Evolutionary conservation across 2,888 invertebrate species (phyloP).

Genomic region (Trilocha varians): DNA sequence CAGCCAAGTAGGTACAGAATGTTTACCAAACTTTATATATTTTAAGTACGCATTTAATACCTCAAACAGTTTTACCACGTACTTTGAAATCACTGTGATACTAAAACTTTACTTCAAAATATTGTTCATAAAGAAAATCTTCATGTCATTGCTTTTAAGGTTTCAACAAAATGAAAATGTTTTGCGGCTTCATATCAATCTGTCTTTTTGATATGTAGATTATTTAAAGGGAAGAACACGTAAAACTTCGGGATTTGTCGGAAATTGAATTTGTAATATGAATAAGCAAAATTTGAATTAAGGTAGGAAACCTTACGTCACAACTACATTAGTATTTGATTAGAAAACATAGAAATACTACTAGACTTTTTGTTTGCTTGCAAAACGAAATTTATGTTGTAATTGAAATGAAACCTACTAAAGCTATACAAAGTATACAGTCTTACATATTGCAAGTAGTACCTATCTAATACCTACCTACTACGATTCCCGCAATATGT

Average conservation of each 20-base stretch:
- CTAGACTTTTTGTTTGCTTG: no score
- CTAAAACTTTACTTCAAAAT: not conserved
- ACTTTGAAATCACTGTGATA: not conserved
- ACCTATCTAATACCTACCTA: no score
- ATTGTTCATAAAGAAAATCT: slow-evolving; percentile 37
- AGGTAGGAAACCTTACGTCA: not conserved
- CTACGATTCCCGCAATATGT: no score
- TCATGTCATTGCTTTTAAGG: slow-evolving; percentile 31
- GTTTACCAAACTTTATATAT: no score
- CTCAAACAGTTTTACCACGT: no score
- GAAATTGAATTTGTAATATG: not conserved
- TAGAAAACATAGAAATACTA: no score
- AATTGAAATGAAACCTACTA: no score
- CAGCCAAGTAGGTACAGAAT: no score
- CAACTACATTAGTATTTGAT: not conserved
- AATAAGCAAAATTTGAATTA: not conserved
- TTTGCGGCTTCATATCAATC: slow-evolving; percentile 40
- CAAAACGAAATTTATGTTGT: no score
- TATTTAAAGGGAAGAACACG: not conserved
- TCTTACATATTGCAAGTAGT: no score
- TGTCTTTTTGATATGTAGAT: not conserved
- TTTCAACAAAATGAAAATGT: slow-evolving; percentile 44
- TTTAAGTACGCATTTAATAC: no score
- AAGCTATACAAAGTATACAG: no score
- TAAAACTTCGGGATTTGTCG: not conserved